These are phyloP conservation scores for Psittacula derbiana DNA, from an alignment of 2,797 vertebrate species.

Conservation along the genomic window DNA sequence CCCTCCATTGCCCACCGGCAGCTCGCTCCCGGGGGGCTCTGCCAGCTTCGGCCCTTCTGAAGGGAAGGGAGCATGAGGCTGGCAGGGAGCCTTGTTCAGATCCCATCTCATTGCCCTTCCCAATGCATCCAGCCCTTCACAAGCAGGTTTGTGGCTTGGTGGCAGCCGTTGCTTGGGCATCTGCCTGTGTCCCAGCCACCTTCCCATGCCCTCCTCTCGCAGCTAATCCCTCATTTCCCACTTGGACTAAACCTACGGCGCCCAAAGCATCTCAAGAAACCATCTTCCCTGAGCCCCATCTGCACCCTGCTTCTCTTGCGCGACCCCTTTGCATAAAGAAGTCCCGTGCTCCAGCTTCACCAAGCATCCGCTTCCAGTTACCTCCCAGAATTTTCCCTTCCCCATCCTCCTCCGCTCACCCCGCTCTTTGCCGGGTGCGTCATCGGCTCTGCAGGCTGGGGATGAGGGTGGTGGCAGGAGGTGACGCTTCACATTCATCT, in stretches of 20 bases:
- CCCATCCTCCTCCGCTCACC: background rate
- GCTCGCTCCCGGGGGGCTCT: background rate
- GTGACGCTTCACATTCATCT: background rate
- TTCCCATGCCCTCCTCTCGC: background rate
- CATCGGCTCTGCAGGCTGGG: background rate
- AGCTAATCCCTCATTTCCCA: background rate
- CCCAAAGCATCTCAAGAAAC: background rate
- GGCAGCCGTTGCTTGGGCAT: background rate
- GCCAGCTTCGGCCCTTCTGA: background rate
- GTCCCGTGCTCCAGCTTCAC: background rate
- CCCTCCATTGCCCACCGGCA: background rate
- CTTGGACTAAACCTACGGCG: accelerated
- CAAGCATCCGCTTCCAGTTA: accelerated
- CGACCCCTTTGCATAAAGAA: background rate
- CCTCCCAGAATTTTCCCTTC: background rate
- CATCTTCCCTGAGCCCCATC: accelerated
- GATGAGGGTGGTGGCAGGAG: background rate
- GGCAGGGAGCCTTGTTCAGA: background rate
- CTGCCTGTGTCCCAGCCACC: accelerated
- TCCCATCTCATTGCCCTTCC: too few relatives aligned
- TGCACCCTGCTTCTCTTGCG: background rate
- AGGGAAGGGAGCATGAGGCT: accelerated
- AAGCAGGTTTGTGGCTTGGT: background rate
- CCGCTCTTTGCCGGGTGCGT: background rate
- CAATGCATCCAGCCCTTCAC: background rate